A percentile compares a stretch with the other conserved stretches of the same genome.
These are phyloP conservation scores for Chrysolina haemoptera DNA, from an alignment of 2,888 invertebrate species.

Conservation along the genomic window DNA sequence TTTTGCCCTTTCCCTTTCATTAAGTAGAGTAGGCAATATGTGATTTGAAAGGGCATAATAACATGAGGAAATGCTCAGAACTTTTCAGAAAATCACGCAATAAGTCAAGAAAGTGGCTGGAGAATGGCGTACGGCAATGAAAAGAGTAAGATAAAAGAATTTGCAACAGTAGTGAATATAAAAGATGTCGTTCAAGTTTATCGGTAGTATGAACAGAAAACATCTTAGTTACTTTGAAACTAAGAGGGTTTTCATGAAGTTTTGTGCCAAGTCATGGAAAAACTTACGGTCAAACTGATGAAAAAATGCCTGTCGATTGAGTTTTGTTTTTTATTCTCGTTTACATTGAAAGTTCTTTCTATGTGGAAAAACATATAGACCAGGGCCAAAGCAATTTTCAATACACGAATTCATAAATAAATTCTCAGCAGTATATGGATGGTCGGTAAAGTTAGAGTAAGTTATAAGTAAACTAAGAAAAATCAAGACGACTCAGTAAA, in stretches of 20 bases:
- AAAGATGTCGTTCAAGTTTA: conserved; percentile 11
- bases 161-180: conserved; percentile 4
- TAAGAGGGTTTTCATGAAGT: background rate
- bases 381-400: too few species aligned
- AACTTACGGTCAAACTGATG: too few species aligned
- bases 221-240: conserved; percentile 1
- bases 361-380: too few species aligned
- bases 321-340: too few species aligned
- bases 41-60: conserved; percentile 30
- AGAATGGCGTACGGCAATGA: conserved; percentile 5
- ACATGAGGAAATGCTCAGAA: conserved; percentile 37
- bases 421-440: too few species aligned
- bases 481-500: too few species aligned
- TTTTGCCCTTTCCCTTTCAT: conserved; percentile 44
- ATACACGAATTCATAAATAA: too few species aligned
- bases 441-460: too few species aligned
- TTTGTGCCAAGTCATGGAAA: background rate
- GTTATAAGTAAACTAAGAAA: too few species aligned
- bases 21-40: conserved; percentile 43
- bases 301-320: too few species aligned
- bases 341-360: too few species aligned
- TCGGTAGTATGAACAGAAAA: background rate
- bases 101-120: conserved; percentile 23
- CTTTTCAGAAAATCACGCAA: conserved; percentile 30
- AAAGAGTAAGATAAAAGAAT: conserved; percentile 10